These are phyloP conservation scores for Elephantulus edwardii DNA, from an alignment of 2,113 vertebrate genomes.

Conservation along the genomic window DNA sequence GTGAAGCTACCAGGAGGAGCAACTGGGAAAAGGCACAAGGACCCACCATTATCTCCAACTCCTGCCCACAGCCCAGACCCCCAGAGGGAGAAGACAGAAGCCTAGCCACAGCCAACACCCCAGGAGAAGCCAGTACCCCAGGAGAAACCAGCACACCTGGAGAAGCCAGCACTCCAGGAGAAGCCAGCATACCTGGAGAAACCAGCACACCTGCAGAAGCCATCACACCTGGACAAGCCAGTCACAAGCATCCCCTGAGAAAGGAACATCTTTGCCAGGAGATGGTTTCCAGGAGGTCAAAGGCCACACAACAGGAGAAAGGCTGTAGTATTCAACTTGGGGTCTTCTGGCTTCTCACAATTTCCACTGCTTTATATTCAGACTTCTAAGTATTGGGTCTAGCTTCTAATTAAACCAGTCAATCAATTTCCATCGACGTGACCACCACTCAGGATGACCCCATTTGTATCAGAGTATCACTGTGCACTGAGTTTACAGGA, in stretches of 20 bases:
- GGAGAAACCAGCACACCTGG: not conserved
- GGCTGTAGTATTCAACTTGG: rapidly evolving
- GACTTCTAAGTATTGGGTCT: not conserved
- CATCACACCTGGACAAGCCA: no score
- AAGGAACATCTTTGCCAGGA: no score
- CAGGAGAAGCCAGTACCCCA: not conserved
- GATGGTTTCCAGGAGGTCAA: no score
- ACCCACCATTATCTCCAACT: no score
- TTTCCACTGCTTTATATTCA: not conserved
- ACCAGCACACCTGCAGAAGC: no score
- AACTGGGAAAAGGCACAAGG: not conserved
- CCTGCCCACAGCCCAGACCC: not conserved
- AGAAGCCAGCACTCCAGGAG: not conserved
- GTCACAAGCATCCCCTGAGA: no score
- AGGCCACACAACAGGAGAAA: not conserved
- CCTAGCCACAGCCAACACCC: not conserved
- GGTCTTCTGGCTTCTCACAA: not conserved
- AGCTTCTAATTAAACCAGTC: not conserved
- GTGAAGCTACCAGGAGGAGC: not conserved
- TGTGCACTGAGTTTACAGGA: no score
- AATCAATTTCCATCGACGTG: not conserved
- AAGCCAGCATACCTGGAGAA: no score
- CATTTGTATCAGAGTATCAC: not conserved
- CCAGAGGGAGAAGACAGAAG: not conserved
- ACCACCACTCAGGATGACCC: not conserved